Percentiles rank a stretch among this genome's conserved stretches.
Conservation (phyloP, 2,797 vertebrate genomes). For the Kryptopterus vitreolus region DNA sequence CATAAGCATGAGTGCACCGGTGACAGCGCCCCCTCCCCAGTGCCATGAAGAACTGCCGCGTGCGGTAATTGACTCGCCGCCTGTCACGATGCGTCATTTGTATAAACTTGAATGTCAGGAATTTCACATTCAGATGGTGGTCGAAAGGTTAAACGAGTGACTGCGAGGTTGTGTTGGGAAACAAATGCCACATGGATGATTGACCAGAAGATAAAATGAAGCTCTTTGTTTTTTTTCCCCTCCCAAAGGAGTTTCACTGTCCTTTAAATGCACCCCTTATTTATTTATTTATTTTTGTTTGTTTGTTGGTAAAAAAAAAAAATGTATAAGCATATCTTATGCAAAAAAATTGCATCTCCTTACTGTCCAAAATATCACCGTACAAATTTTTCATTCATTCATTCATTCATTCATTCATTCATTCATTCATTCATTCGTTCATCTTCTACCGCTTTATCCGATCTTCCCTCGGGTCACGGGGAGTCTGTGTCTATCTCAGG, state of each 20-base stretch:
- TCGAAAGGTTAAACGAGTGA: slow-evolving; percentile 57
- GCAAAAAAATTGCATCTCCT: too few species aligned
- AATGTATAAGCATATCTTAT: too few species aligned
- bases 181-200: slow-evolving; percentile 66
- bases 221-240: not conserved
- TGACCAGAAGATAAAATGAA: slow-evolving; percentile 45
- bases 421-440: too few species aligned
- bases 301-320: too few species aligned
- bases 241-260: slow-evolving; percentile 30
- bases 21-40: slow-evolving; percentile 45
- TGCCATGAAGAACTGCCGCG: slow-evolving; percentile 55
- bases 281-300: too few species aligned
- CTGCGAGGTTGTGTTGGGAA: slow-evolving; percentile 45
- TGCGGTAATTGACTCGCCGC: slow-evolving; percentile 54
- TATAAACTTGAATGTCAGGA: slow-evolving; percentile 53
- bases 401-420: too few species aligned
- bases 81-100: slow-evolving; percentile 52
- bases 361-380: too few species aligned
- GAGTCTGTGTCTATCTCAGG: too few species aligned
- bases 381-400: too few species aligned
- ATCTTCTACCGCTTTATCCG: too few species aligned
- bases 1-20: slow-evolving; percentile 50
- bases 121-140: slow-evolving; percentile 49
- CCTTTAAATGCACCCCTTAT: slow-evolving; percentile 45
- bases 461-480: too few species aligned